Conservation (phyloP, 2,113 vertebrate genomes). For the Centropristis striata region DNA sequence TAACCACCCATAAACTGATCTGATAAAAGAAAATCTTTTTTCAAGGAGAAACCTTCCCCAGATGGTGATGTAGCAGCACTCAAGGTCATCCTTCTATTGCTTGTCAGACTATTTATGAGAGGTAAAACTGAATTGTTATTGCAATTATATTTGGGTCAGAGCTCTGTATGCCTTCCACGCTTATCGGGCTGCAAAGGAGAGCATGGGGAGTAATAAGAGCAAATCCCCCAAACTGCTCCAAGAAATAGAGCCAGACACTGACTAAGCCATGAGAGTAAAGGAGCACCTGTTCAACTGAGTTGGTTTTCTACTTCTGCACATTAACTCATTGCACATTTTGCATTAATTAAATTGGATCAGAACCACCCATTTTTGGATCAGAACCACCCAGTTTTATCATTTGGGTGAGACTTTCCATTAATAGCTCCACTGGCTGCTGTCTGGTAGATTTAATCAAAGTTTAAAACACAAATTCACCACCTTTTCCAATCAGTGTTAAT, state of each 20-base stretch:
- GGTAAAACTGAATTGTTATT: not conserved
- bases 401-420: no score
- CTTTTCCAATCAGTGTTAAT: no score
- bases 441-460: no score
- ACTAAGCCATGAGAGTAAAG: not conserved
- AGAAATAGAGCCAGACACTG: not conserved
- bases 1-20: not conserved
- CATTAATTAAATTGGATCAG: no score
- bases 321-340: no score
- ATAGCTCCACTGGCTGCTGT: no score
- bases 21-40: not conserved
- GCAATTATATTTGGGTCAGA: not conserved
- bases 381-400: no score
- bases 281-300: not conserved
- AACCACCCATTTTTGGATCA: no score
- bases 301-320: no score
- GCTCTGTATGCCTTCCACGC: not conserved
- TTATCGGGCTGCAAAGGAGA: slow-evolving; percentile 7
- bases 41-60: not conserved
- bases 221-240: slow-evolving; percentile 8
- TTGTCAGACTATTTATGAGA: not conserved
- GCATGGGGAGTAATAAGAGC: not conserved
- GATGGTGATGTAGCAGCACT: not conserved
- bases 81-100: not conserved
- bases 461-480: no score